Evolutionary conservation across 2,113 vertebrate genomes (phyloP).

Genomic region (Lamprologus callipterus): DNA sequence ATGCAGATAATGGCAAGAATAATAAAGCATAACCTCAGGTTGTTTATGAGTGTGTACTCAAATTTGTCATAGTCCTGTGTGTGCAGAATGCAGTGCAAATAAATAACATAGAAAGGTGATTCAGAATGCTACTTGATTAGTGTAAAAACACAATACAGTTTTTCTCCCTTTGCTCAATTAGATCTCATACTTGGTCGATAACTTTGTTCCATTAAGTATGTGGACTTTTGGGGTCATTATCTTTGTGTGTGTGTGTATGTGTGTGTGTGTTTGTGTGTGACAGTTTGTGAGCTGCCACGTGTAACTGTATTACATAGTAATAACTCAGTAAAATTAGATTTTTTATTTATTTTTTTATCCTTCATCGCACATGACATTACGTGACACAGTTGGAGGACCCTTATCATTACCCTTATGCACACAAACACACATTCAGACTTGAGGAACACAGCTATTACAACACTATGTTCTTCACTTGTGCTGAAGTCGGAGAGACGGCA

Average conservation of each 20-base stretch:
- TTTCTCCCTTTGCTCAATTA: neutral
- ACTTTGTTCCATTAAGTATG: neutral
- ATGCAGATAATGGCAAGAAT: neutral
- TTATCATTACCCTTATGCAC: conserved; percentile 6
- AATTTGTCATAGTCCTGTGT: neutral
- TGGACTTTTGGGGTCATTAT: neutral
- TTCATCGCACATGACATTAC: conserved; percentile 32
- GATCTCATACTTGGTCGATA: neutral
- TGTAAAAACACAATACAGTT: neutral
- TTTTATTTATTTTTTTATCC: neutral
- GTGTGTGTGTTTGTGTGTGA: neutral
- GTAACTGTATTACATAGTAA: conserved; percentile 7
- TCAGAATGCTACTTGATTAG: neutral
- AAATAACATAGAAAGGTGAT: neutral
- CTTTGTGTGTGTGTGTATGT: neutral
- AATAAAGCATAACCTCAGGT: neutral
- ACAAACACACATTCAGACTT: neutral
- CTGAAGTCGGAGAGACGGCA: neutral
- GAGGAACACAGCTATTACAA: neutral
- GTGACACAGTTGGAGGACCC: neutral
- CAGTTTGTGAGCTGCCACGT: neutral
- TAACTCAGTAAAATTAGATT: conserved; percentile 24
- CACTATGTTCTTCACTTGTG: neutral
- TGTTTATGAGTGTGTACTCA: neutral
- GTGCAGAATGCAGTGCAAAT: neutral